Evolutionary conservation across 2,888 invertebrate genomes (phyloP).

Genomic region (Epicampocera succincta): DNA sequence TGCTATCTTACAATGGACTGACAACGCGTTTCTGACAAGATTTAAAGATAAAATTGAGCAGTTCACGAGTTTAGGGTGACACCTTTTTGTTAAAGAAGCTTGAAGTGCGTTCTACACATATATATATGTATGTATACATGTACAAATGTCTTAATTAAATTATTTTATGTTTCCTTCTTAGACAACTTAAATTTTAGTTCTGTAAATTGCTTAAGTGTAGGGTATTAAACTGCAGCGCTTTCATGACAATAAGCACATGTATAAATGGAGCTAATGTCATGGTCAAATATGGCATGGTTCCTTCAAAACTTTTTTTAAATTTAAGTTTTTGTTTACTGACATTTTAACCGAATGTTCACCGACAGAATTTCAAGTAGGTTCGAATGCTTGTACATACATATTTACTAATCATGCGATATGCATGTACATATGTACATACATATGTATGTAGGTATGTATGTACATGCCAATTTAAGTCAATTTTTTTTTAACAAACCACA

Average conservation of each 20-base stretch:
- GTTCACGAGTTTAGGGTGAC: too few species aligned
- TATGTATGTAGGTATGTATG: not conserved
- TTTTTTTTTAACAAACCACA: conserved; percentile 40
- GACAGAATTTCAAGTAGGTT: conserved; percentile 47
- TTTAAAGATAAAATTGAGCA: too few species aligned
- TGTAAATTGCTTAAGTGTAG: not conserved
- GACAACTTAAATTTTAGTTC: not conserved
- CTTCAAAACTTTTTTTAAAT: conserved; percentile 44
- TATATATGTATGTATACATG: too few species aligned
- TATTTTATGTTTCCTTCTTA: too few species aligned
- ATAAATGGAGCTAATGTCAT: conserved; percentile 62
- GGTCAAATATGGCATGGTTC: conserved; percentile 62
- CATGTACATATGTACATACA: conserved; percentile 27
- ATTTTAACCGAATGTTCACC: conserved; percentile 45
- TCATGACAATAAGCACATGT: conserved; percentile 3
- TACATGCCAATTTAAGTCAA: conserved; percentile 53
- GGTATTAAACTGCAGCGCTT: conserved; percentile 10
- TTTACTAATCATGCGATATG: conserved; percentile 36
- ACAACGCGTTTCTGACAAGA: too few species aligned
- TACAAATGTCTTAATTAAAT: too few species aligned
- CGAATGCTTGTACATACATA: conserved; percentile 34
- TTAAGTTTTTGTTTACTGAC: conserved; percentile 25
- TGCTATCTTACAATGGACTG: too few species aligned
- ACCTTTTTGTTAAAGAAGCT: too few species aligned
- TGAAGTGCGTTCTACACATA: too few species aligned